Evolutionary conservation across 2,113 vertebrate species (phyloP).

Genomic region (Psephotus haematonotus): DNA sequence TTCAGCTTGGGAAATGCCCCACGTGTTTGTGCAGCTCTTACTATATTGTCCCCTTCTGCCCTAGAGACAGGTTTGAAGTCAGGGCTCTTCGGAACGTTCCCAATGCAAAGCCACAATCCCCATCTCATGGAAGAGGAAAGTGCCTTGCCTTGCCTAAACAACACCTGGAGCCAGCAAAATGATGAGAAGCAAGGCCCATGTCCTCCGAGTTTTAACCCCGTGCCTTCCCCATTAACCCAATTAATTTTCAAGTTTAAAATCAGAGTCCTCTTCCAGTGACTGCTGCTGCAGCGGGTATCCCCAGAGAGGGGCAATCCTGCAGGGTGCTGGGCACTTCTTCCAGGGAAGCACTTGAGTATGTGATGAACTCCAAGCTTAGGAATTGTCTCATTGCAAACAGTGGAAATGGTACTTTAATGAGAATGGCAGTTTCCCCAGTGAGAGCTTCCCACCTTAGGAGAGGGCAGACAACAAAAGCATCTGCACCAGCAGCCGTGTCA

Average conservation of each 20-base stretch:
- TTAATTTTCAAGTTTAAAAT: neutral
- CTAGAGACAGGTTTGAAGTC: neutral
- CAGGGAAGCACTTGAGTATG: neutral
- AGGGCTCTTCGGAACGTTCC: neutral
- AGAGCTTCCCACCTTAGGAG: neutral
- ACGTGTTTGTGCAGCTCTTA: neutral
- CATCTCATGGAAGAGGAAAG: neutral
- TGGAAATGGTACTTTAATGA: neutral
- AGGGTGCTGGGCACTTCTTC: neutral
- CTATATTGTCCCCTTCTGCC: conserved; percentile 9
- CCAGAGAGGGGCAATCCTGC: neutral
- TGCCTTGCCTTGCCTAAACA: neutral
- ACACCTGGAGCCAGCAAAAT: neutral
- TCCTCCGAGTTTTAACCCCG: neutral
- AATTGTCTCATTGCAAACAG: neutral
- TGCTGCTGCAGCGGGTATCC: neutral
- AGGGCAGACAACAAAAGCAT: neutral
- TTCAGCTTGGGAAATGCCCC: neutral
- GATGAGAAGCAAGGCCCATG: neutral
- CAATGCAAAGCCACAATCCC: neutral
- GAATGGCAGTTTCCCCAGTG: neutral
- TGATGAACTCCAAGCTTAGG: neutral
- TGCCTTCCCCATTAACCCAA: neutral
- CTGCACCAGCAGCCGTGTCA: neutral
- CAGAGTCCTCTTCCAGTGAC: accelerated